Base-by-base conservation (phyloP, 1,140 invertebrate species). In the Oreohelix idahoensis region DNA sequence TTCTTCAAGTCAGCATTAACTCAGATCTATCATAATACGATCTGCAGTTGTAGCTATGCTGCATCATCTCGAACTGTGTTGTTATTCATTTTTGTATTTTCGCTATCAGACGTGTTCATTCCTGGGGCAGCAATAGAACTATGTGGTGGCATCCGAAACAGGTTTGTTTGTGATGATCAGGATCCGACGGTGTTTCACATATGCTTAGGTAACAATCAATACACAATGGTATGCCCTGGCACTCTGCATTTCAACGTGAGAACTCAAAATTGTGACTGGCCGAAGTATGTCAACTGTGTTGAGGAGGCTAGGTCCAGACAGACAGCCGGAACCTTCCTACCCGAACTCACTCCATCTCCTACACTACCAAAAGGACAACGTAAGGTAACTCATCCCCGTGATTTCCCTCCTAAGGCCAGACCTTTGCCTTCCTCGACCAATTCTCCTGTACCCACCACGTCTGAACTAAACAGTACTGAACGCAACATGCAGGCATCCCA, bases 201-300 rank as follows among this genome's bases (percentile, higher is more conserved):
- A 36, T 87, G 86, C 45, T 53, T 86, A 51, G 84, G 84, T 13
- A 74, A 79, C 32, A 36, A 84, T 20, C 73, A 76, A 38, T 86
- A 85, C 81, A 85, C 82, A 11, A 78, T 86, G 74, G 45, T 42
- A 15, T 87, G 86, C 42, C 85, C 86, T 2, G 83, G 82, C 0
- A 75, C 51, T 23, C 85, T 87, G n/a, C 86, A 87, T 58, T 87
- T 86, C 83, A 87, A 85, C 70, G 74, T 51, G n/a, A 51, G 63
- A 29, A 85, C 84, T 2, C 85, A 87, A 73, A 83, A 80, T 69
- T 87, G 86, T 49, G 86, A 87, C 84, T 87, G 86, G 86, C 86
- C 86, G 1, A 53, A 81, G 71, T 79, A 80, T n/a, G 85, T 85
- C 17, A 76, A 77, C 58, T 70, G 69, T 58, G 36, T 66, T 23